Percentiles rank a stretch among this genome's conserved stretches.
Evolutionary conservation across 2,888 invertebrate genomes (phyloP).

Genomic region (Synergus itoensis): DNA sequence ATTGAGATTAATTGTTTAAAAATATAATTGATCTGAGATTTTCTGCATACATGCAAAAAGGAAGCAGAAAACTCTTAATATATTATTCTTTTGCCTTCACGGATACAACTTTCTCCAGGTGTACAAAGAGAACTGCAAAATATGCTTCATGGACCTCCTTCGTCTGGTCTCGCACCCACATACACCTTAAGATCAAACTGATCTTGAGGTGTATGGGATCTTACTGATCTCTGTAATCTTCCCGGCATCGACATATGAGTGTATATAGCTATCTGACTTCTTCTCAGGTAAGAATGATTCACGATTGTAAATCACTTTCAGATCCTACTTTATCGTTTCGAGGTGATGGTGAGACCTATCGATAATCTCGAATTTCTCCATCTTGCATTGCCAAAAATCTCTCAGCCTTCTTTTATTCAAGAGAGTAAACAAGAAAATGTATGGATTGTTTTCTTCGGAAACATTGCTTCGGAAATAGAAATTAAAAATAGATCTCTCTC

Average conservation of each 20-base stretch:
- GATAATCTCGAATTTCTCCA: constrained; percentile 63
- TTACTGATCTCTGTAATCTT: constrained; percentile 65
- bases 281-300: constrained; percentile 71
- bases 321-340: constrained; percentile 59
- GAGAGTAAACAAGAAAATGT: not conserved
- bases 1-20: too few species aligned
- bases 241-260: constrained; percentile 71
- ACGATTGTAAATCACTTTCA: constrained; percentile 67
- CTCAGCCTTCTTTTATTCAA: not conserved
- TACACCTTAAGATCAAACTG: constrained; percentile 67
- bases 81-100: constrained; percentile 57
- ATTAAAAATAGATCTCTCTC: not conserved
- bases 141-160: constrained; percentile 61
- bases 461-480: not conserved
- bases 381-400: constrained; percentile 47
- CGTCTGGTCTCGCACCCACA: constrained; percentile 67
- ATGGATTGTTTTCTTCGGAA: not conserved
- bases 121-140: constrained; percentile 58
- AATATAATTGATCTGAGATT: too few species aligned
- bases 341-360: constrained; percentile 63
- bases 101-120: constrained; percentile 66
- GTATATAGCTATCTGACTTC: constrained; percentile 61
- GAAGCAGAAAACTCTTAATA: not conserved
- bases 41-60: not conserved
- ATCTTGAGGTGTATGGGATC: constrained; percentile 57